A percentile compares a stretch with the other conserved stretches of the same genome.
phyloP scores from a whole-genome alignment of 2,113 vertebrate species.

The Elanoides forficatus region DNA sequence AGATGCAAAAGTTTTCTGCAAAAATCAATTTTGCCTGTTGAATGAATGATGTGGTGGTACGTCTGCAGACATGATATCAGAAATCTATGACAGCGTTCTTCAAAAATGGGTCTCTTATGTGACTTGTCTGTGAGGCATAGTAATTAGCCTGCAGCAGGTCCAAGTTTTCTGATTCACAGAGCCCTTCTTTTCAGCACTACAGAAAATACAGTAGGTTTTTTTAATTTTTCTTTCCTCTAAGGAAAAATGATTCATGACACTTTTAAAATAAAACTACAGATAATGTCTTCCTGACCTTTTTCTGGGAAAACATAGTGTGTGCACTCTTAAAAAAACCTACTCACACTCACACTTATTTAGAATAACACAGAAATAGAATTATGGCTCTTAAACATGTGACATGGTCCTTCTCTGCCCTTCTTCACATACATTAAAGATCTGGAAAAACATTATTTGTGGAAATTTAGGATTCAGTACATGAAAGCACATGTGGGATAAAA shows the following conservation, averaged over 20 bases:
- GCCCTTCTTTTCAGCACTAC: neutral
- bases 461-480: neutral
- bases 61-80: neutral
- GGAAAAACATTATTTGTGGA: neutral
- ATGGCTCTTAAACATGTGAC: neutral
- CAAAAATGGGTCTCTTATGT: neutral
- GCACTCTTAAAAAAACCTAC: neutral
- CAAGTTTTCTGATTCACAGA: neutral
- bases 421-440: neutral
- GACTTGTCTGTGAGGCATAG: neutral
- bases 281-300: neutral
- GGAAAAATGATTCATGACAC: neutral
- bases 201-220: neutral
- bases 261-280: neutral
- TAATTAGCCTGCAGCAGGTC: neutral
- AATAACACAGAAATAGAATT: neutral
- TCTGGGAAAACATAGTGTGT: neutral
- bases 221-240: neutral
- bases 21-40: constrained; percentile 10
- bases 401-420: neutral
- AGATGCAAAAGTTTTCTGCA: neutral
- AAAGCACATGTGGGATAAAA: neutral
- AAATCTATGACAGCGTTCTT: neutral
- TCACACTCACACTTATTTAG: neutral
- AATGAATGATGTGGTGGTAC: neutral